Conservation (phyloP, 2,888 invertebrate genomes). For the Dermolepida albohirtum region DNA sequence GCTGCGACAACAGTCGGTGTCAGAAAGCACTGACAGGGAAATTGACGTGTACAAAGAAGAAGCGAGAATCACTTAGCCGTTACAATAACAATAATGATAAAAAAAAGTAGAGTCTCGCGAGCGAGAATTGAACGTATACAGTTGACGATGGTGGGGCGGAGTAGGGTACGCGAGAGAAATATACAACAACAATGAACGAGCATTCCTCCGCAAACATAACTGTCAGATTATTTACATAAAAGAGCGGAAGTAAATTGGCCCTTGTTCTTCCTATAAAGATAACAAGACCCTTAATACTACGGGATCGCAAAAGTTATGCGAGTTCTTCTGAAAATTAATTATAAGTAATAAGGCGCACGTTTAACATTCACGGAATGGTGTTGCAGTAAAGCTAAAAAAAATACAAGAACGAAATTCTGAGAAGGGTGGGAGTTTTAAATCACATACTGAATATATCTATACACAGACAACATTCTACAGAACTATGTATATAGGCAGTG, state of each 20-base stretch:
- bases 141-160: neutral
- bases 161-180: neutral
- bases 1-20: slow-evolving; percentile 45
- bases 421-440: neutral
- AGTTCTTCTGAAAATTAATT: slow-evolving; percentile 45
- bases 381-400: neutral
- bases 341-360: slow-evolving; percentile 48
- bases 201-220: slow-evolving; percentile 30
- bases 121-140: slow-evolving; percentile 17
- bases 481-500: neutral
- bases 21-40: slow-evolving; percentile 44
- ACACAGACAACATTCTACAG: neutral
- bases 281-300: slow-evolving; percentile 43
- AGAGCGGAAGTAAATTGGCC: slow-evolving; percentile 44
- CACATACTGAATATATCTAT: neutral
- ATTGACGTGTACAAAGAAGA: slow-evolving; percentile 43
- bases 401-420: neutral
- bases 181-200: neutral
- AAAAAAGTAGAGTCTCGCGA: slow-evolving; percentile 41
- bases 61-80: slow-evolving; percentile 42
- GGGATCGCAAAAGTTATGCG: slow-evolving; percentile 40
- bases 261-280: slow-evolving; percentile 39
- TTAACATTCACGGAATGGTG: slow-evolving; percentile 46
- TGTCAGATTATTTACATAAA: slow-evolving; percentile 32
- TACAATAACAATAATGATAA: slow-evolving; percentile 46